These are phyloP conservation scores for Halichoerus grypus DNA, from an alignment of 2,113 vertebrate species.

Conservation along the genomic window DNA sequence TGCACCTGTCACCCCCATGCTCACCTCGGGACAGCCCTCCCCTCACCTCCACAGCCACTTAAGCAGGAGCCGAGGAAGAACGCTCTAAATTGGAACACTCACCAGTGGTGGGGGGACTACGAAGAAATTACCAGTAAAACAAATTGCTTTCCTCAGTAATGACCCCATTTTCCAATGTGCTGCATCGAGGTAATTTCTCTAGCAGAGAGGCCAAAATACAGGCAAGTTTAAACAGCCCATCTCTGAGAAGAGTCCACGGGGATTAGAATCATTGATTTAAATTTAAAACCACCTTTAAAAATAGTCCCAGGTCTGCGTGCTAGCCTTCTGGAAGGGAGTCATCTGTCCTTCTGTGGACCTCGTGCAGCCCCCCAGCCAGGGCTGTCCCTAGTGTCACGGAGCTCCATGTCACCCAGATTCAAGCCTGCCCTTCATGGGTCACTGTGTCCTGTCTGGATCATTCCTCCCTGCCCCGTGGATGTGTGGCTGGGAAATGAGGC, in stretches of 20 bases:
- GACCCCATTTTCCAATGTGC: accelerated
- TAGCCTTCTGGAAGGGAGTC: background rate
- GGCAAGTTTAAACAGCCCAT: background rate
- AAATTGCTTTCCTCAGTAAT: background rate
- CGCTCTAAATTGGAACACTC: background rate
- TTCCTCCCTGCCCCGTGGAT: background rate
- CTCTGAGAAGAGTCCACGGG: background rate
- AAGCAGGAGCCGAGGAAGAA: background rate
- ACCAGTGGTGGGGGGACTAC: accelerated
- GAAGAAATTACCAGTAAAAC: constrained; percentile 29
- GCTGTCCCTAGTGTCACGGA: accelerated
- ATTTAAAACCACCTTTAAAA: constrained; percentile 34
- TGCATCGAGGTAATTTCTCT: accelerated
- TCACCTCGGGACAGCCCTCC: background rate
- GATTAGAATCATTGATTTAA: background rate
- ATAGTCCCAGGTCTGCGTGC: background rate
- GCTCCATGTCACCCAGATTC: background rate
- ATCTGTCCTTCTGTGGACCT: background rate
- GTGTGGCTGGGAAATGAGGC: background rate
- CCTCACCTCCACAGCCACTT: accelerated
- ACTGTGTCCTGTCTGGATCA: background rate
- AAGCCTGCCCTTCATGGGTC: constrained; percentile 42
- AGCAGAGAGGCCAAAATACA: background rate
- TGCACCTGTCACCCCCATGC: background rate
- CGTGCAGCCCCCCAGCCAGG: accelerated